Conservation (phyloP, 2,888 invertebrate genomes). For the Tetramorium bicarinatum region DNA sequence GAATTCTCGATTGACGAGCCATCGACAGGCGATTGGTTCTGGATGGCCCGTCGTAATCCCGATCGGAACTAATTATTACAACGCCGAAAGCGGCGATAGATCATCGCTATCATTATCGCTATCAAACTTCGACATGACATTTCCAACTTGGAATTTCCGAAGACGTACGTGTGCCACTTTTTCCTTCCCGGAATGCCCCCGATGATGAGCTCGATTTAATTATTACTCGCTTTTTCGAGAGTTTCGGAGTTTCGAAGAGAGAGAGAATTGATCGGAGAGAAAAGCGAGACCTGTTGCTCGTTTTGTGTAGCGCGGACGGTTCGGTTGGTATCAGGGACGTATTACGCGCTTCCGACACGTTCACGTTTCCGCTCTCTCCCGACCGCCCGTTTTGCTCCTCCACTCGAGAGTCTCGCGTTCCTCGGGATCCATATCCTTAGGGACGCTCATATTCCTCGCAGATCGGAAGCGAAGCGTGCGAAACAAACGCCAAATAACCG, state of each 20-base stretch:
- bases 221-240: constrained; percentile 32
- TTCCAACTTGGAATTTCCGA: background rate
- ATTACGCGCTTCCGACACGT: constrained; percentile 58
- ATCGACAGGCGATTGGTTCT: constrained; percentile 84
- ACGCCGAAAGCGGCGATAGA: background rate
- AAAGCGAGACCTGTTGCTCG: constrained; percentile 38
- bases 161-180: background rate
- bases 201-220: background rate
- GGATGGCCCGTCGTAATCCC: constrained; percentile 10
- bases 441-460: constrained; percentile 81
- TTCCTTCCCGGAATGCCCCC: background rate
- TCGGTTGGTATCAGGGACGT: constrained; percentile 70
- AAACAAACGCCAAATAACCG: constrained; percentile 52
- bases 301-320: constrained; percentile 69
- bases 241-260: background rate
- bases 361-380: constrained; percentile 22
- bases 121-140: background rate
- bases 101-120: background rate
- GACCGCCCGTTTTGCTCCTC: background rate
- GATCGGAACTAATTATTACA: constrained; percentile 5
- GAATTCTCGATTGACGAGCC: constrained; percentile 85
- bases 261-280: constrained; percentile 14
- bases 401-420: constrained; percentile 6
- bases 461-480: constrained; percentile 77
- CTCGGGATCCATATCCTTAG: constrained; percentile 76